Conservation (phyloP, 2,797 vertebrate genomes). For the Anas bernieri region DNA sequence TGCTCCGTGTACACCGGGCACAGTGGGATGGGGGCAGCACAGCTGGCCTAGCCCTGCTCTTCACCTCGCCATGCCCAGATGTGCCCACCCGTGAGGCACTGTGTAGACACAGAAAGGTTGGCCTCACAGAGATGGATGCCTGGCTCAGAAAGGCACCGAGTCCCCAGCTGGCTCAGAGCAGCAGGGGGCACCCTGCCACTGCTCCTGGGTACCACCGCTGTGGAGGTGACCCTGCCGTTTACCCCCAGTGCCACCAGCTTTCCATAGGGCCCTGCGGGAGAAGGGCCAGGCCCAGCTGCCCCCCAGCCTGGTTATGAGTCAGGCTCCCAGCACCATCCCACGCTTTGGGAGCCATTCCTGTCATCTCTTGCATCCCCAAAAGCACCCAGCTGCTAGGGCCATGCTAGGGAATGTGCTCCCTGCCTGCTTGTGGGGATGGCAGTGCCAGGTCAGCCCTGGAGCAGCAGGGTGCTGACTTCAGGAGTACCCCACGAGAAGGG, state of each 20-base stretch:
- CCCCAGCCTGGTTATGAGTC: not conserved
- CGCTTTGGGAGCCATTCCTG: accelerated
- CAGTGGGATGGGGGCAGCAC: not conserved
- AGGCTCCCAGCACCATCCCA: not conserved
- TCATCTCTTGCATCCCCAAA: not conserved
- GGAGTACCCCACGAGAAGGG: not conserved
- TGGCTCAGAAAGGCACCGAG: no score
- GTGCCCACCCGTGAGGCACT: no score
- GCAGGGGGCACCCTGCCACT: no score
- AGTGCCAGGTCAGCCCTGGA: accelerated
- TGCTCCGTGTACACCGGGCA: not conserved
- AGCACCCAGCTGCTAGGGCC: not conserved
- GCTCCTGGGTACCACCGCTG: not conserved
- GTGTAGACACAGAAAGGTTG: no score
- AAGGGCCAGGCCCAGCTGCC: not conserved
- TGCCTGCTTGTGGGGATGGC: accelerated
- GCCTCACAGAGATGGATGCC: no score
- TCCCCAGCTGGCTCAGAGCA: no score
- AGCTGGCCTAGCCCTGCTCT: not conserved
- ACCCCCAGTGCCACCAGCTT: not conserved
- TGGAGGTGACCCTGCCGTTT: not conserved
- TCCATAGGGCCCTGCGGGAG: accelerated
- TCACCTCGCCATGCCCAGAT: accelerated
- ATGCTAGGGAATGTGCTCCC: accelerated
- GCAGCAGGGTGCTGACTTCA: accelerated